A percentile compares a stretch with the other conserved stretches of the same genome.
Conservation (phyloP, 2,113 vertebrate genomes). For the Bufo bufo region DNA sequence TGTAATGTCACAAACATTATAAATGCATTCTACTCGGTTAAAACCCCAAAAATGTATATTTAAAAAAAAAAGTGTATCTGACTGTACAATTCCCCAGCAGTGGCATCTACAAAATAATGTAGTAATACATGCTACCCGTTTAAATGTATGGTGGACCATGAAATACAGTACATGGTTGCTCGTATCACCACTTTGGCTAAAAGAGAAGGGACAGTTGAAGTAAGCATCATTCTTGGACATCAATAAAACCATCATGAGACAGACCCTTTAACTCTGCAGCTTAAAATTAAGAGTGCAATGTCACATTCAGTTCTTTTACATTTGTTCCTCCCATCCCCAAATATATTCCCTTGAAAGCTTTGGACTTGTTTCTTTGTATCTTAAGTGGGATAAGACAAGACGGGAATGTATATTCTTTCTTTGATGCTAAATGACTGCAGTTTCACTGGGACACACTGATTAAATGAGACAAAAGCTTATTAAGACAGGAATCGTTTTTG, state of each 20-base stretch:
- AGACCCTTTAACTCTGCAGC: neutral
- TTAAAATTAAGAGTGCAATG: neutral
- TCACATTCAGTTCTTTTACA: neutral
- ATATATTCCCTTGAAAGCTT: neutral
- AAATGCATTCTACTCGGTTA: no score
- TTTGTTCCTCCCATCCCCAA: neutral
- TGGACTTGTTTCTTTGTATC: neutral
- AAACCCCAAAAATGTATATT: no score
- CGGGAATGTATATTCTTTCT: neutral
- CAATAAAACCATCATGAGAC: neutral
- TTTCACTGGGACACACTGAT: slow-evolving; percentile 2
- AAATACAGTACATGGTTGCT: no score
- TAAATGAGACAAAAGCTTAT: slow-evolving; percentile 39
- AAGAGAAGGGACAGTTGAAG: neutral
- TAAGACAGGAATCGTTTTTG: slow-evolving; percentile 20
- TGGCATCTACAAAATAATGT: no score
- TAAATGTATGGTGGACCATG: no score
- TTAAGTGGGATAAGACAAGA: slow-evolving; percentile 7
- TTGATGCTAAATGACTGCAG: neutral
- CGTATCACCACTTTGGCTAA: no score
- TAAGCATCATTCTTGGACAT: neutral
- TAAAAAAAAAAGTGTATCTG: no score
- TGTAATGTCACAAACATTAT: no score
- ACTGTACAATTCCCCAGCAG: no score
- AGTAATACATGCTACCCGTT: no score